These are phyloP conservation scores for Alca torda DNA, from an alignment of 2,797 vertebrate species.

Conservation along the genomic window DNA sequence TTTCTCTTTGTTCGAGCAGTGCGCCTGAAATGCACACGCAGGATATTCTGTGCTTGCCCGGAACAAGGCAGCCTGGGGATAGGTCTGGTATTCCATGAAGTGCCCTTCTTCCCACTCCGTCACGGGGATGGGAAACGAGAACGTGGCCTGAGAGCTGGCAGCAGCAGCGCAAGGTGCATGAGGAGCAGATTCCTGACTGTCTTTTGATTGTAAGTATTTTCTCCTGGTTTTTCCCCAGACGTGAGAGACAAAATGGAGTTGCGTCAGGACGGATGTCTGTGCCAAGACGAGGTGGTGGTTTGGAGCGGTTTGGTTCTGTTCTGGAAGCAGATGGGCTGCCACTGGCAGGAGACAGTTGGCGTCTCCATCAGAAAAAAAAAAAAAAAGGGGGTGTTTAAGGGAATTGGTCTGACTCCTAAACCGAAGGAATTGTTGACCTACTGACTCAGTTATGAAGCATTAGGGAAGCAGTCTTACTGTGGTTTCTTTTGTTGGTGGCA, in stretches of 20 bases:
- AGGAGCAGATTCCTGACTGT: not conserved
- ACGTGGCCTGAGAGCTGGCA: not conserved
- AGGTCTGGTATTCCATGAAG: not conserved
- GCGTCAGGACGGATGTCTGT: not conserved
- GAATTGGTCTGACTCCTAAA: constrained; percentile 62
- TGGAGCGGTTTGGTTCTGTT: constrained; percentile 12
- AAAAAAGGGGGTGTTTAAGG: constrained; percentile 34
- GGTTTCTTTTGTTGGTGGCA: constrained; percentile 75
- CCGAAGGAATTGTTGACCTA: constrained; percentile 73
- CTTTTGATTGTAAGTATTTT: constrained; percentile 47
- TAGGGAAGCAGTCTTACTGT: constrained; percentile 75
- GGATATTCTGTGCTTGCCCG: not conserved
- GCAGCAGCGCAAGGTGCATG: not conserved
- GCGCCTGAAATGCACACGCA: not conserved
- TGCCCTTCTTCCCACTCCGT: not conserved
- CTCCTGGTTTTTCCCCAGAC: constrained; percentile 7
- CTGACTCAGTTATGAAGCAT: constrained; percentile 81
- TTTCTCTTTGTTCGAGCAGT: constrained; percentile 44
- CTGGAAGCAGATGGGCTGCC: constrained; percentile 28
- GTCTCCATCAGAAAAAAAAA: not conserved
- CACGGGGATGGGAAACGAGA: not conserved
- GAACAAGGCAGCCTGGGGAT: not conserved
- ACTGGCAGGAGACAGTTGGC: constrained; percentile 20
- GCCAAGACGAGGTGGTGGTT: constrained; percentile 19
- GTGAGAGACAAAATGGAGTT: constrained; percentile 46